These are phyloP conservation scores for Agrotis puta DNA, from an alignment of 2,888 invertebrate genomes.

Conservation along the genomic window DNA sequence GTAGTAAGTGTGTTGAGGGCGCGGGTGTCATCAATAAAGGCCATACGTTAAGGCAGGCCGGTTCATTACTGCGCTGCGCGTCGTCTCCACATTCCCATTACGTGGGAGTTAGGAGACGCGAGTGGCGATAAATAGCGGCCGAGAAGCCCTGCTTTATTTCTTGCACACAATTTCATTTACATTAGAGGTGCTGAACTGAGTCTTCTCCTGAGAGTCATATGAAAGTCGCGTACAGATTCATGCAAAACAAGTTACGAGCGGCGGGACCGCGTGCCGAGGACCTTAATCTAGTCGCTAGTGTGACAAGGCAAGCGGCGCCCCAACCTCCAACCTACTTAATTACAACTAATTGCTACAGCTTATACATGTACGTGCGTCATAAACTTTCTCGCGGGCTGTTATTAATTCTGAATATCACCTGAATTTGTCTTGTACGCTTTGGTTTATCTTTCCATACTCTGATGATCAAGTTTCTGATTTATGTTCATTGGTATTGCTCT, in stretches of 20 bases:
- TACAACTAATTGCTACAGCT: constrained; percentile 88
- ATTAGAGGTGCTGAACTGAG: constrained; percentile 87
- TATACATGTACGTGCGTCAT: constrained; percentile 84
- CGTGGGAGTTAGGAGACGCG: constrained; percentile 87
- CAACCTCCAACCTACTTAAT: constrained; percentile 86
- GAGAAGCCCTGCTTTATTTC: constrained; percentile 88
- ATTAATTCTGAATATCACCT: constrained; percentile 81
- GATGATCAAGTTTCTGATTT: constrained; percentile 61
- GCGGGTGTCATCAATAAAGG: constrained; percentile 87
- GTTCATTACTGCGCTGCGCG: constrained; percentile 86
- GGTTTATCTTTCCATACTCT: constrained; percentile 56
- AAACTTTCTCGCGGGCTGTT: constrained; percentile 81
- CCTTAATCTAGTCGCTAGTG: constrained; percentile 86
- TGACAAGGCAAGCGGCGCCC: constrained; percentile 78
- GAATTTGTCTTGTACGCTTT: constrained; percentile 73
- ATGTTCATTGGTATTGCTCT: constrained; percentile 40
- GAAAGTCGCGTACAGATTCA: constrained; percentile 88
- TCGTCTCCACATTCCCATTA: constrained; percentile 88
- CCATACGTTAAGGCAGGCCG: constrained; percentile 86
- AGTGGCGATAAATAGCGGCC: constrained; percentile 88
- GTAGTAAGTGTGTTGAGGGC: constrained; percentile 79
- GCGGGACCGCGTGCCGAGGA: constrained; percentile 81
- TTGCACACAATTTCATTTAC: constrained; percentile 90
- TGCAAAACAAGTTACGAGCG: constrained; percentile 88
- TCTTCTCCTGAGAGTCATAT: constrained; percentile 85